Evolutionary conservation across 2,888 invertebrate genomes (phyloP).

Genomic region (Alsophila aescularia): DNA sequence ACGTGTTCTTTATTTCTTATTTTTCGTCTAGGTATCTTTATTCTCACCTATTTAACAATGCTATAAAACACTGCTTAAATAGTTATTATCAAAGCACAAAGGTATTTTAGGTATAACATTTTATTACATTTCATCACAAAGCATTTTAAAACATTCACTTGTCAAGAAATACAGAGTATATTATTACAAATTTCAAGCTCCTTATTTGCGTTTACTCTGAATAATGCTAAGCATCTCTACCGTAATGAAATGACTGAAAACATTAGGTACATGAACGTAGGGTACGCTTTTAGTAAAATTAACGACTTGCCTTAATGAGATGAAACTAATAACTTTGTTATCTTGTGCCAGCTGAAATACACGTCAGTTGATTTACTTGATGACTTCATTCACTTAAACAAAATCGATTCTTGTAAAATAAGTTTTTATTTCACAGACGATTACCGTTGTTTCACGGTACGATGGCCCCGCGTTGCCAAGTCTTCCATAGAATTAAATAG

Average conservation of each 20-base stretch:
- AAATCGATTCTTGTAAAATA: conserved; percentile 27
- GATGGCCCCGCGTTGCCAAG: conserved; percentile 30
- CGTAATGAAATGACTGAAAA: conserved; percentile 22
- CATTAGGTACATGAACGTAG: conserved; percentile 7
- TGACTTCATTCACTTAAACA: conserved; percentile 14
- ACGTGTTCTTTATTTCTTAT: too few species aligned
- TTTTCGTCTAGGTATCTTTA: too few species aligned
- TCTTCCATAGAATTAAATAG: conserved; percentile 57
- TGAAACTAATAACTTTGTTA: conserved; percentile 18
- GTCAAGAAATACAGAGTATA: conserved; percentile 8
- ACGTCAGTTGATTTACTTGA: conserved; percentile 21
- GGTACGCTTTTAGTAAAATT: conserved; percentile 20
- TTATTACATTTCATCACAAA: conserved; percentile 10
- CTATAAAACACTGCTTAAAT: neutral
- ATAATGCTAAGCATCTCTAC: conserved; percentile 12
- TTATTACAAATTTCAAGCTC: neutral
- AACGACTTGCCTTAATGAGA: conserved; percentile 18
- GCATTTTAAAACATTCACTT: conserved; percentile 3
- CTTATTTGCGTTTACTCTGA: conserved; percentile 11
- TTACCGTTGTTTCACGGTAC: conserved; percentile 43
- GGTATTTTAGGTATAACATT: neutral
- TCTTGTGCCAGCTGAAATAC: conserved; percentile 16
- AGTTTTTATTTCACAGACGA: conserved; percentile 33
- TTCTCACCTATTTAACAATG: neutral
- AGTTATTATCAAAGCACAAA: neutral